Base-by-base conservation (phyloP, 2,113 vertebrate species). In the Dipodomys merriami region DNA sequence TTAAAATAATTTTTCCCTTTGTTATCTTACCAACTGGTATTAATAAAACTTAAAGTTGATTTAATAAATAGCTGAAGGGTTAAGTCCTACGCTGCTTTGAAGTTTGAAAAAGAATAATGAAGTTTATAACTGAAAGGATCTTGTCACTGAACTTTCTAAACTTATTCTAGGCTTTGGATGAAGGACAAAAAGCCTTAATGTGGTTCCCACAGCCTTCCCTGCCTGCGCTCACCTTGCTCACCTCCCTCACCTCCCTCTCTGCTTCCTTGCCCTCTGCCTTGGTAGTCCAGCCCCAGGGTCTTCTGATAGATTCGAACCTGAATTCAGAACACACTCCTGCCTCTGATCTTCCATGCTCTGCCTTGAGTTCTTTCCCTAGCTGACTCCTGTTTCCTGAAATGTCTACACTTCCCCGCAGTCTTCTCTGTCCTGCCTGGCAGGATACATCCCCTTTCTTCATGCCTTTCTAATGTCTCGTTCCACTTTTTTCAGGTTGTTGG, bases 21-120 rank as follows among this genome's bases (percentile, higher is more conserved):
- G 60, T 46, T 92, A 65, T 80, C 88, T 90, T 90, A 94, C 76
- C 19, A 88, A 92, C 35, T 71, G 60, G 67, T 65, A 85, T 93
- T 84, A 69, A 83, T 91, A 88, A 93, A 96, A 90, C 46, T 60
- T 89, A 71, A 62, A 85, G 49, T 78, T 82, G 33, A 96, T 80
- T 91, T 88, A 92, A 90, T 88, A 86, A 73, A 72, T 88, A 65
- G 25, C 73, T 84, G 39, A 60, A 22, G 67, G 83, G 30, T 86
- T 83, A 79, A 95, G 60, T 60, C 64, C 6, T 69, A 29, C 5
- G 44, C 23, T 93, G 81, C 19, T 94, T 91, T 86, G 62, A 89
- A 71, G 86, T 86, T 77, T 57, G 53, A 57, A 62, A 12, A 20
- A 23, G 82, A 88, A 74, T 81, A 90, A 78, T 94, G 92, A 90